Evolutionary conservation across 2,888 invertebrate species (phyloP).

Genomic region (Sceliomorpha sp.): DNA sequence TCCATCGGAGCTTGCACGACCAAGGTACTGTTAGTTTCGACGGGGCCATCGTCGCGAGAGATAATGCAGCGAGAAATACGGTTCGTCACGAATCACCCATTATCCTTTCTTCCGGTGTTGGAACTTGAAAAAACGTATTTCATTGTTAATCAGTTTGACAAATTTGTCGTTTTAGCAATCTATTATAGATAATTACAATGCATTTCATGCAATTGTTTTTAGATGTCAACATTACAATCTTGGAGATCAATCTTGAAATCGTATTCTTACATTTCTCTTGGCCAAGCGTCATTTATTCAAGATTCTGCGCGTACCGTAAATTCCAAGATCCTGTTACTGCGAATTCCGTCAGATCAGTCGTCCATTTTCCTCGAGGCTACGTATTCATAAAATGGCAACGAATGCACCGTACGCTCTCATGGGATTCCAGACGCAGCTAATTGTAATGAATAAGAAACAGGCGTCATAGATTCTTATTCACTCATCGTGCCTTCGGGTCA

Average conservation of each 20-base stretch:
- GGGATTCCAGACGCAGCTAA: slow-evolving; percentile 45
- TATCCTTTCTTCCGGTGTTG: slow-evolving; percentile 1
- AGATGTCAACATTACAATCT: too few species aligned
- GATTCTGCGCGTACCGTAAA: slow-evolving; percentile 38
- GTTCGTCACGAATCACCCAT: too few species aligned
- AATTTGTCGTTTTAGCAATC: too few species aligned
- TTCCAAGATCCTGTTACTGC: slow-evolving; percentile 40
- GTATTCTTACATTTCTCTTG: slow-evolving; percentile 23
- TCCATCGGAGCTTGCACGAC: background rate
- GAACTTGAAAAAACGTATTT: too few species aligned
- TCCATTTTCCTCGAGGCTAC: slow-evolving; percentile 36
- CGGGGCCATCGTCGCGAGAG: too few species aligned
- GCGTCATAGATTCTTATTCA: slow-evolving; percentile 21
- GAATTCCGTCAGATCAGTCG: slow-evolving; percentile 49
- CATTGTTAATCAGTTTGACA: too few species aligned
- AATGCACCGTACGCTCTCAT: slow-evolving; percentile 46
- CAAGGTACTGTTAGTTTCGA: background rate
- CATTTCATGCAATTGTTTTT: background rate
- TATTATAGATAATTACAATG: too few species aligned
- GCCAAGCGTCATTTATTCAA: slow-evolving; percentile 26
- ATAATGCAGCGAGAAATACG: too few species aligned
- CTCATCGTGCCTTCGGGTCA: slow-evolving; percentile 32
- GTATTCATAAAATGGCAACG: slow-evolving; percentile 28
- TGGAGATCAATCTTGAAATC: too few species aligned
- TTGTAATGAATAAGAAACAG: slow-evolving; percentile 50